Base-by-base conservation (phyloP, 53 echinoderm and acorn worm genomes). In the Apostichopus leukothele region DNA sequence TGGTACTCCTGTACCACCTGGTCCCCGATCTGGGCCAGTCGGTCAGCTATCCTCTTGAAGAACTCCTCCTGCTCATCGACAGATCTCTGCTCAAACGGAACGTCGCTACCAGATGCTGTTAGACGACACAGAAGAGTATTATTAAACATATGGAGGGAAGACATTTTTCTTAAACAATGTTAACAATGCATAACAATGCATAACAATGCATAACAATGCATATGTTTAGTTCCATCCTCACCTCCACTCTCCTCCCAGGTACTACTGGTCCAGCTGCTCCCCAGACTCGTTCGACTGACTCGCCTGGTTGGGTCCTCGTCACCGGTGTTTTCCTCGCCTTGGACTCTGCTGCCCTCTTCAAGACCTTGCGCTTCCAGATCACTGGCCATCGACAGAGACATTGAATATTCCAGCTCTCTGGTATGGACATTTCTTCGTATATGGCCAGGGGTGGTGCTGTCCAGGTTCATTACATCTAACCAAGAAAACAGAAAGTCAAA, bases 1-100 rank as follows among this genome's bases (percentile, higher is more conserved):
- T 68, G 68, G 91, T 95, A 93, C 19, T 96, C 94, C 27, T 88
- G 86, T 67, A 93, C 88, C 76, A 95, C 91, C 90, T 92, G 92
- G 79, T 96, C 96, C 6, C 96, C 96, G 18, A 96, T 96, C 92
- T 91, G 90, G 19, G 96, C 95, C 76, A 96, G 84, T 74, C 93
- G 74, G 92, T 93, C 93, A 9, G 96, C 96, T 60, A 95, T 95
- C 26, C 92, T 92, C 86, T 95, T 95, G 90, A 93, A 95, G 90
- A 93, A 95, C 52, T 96, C 91, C 73, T 96, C 96, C 60, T 91
- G 91, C 57, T 96, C 96, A 0, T 84, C 85, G 26, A 88, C 90
- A 59, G 91, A 92, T 6, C 93, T 66, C 60, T 93, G 91, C 21
- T 91, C 91, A 52, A 93, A 91, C 7, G 93, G 93, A 60, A 91